These are phyloP conservation scores for Pipistrellus nathusii DNA, from an alignment of 2,797 vertebrate species.

Conservation along the genomic window DNA sequence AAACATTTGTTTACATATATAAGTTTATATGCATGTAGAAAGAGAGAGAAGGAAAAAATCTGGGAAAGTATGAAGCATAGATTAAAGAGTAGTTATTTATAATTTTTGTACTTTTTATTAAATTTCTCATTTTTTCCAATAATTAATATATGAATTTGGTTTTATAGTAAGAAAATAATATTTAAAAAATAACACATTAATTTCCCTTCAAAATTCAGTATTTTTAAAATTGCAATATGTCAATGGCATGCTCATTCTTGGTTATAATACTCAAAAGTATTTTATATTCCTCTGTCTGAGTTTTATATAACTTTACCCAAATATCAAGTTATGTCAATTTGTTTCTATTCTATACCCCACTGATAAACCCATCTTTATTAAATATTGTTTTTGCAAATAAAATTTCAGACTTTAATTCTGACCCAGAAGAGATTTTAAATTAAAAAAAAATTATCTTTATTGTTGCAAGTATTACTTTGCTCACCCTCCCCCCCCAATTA, in stretches of 20 bases:
- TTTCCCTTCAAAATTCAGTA: not conserved
- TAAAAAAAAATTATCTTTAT: not conserved
- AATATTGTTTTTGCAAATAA: not conserved
- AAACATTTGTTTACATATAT: not conserved
- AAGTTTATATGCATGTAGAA: not conserved
- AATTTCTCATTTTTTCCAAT: not conserved
- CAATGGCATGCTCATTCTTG: not conserved
- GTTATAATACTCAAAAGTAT: not conserved
- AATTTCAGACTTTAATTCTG: not conserved
- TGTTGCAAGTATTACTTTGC: not conserved
- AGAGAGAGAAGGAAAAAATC: not conserved
- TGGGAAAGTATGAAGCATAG: not conserved
- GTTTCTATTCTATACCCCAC: not conserved
- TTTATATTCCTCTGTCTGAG: not conserved
- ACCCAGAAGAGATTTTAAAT: not conserved
- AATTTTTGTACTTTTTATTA: conserved; percentile 28
- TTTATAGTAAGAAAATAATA: conserved; percentile 22
- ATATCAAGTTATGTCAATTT: not conserved
- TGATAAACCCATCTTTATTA: not conserved
- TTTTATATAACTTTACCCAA: not conserved
- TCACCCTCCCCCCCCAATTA: not conserved
- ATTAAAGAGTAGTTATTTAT: not conserved
- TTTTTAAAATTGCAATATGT: conserved; percentile 14
- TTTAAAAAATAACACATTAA: not conserved
- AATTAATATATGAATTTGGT: not conserved